Evolutionary conservation across 2,797 vertebrate species (phyloP).

Genomic region (Buceros bicornis): DNA sequence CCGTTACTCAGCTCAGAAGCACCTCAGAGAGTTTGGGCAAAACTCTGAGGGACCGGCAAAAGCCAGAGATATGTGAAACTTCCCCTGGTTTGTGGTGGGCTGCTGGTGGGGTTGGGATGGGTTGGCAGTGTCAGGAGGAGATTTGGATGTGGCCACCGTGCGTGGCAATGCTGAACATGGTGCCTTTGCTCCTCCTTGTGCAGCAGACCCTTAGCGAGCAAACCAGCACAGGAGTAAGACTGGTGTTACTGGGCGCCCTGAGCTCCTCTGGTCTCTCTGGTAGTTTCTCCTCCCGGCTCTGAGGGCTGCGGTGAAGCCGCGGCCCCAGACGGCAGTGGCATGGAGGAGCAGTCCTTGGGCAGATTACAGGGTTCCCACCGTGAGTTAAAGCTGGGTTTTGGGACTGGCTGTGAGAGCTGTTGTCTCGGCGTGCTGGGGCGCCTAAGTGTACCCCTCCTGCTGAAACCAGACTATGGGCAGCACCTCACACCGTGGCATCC

Average conservation of each 20-base stretch:
- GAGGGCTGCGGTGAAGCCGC: not conserved
- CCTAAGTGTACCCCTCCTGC: not conserved
- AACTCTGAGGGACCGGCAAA: not conserved
- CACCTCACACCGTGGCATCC: rapidly evolving
- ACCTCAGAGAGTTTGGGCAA: not conserved
- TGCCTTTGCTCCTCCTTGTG: not conserved
- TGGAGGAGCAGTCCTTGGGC: not conserved
- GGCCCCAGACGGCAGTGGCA: not conserved
- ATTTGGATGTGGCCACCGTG: not conserved
- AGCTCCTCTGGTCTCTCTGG: not conserved
- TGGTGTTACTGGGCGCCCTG: not conserved
- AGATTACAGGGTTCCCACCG: slow-evolving; percentile 24
- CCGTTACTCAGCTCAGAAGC: not conserved
- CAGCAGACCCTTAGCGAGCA: not conserved
- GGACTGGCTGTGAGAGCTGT: not conserved
- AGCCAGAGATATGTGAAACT: not conserved
- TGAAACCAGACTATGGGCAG: not conserved
- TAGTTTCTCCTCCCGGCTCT: not conserved
- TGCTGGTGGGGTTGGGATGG: not conserved
- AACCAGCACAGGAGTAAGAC: not conserved
- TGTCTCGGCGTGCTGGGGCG: not conserved
- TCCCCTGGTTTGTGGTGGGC: not conserved
- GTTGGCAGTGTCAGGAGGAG: not conserved
- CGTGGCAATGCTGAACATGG: rapidly evolving
- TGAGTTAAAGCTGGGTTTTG: not conserved